Evolutionary conservation across 1,140 invertebrate genomes (phyloP).

Genomic region (Anadara kagoshimensis): DNA sequence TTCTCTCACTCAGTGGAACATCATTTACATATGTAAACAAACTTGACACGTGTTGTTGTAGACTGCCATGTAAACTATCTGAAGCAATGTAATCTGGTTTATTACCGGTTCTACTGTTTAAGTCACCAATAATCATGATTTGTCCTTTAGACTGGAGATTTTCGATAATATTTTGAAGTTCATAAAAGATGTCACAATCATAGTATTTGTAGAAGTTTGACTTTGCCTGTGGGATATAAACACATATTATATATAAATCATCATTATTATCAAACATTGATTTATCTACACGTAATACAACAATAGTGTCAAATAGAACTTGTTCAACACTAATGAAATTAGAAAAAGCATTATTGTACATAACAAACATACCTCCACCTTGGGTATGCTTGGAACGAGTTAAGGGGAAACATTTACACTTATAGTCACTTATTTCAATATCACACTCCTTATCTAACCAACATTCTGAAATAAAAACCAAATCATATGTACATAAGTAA

Average conservation of each 20-base stretch:
- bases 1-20: neutral
- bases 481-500: conserved; percentile 15
- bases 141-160: neutral
- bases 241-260: conserved; percentile 1
- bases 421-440: conserved; percentile 12
- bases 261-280: too few species aligned
- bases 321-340: too few species aligned
- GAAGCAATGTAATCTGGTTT: neutral
- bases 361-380: conserved; percentile 11
- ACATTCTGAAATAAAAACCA: conserved; percentile 15
- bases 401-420: conserved; percentile 4
- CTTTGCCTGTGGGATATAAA: conserved; percentile 2
- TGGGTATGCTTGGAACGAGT: conserved; percentile 5
- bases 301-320: too few species aligned
- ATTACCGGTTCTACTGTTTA: conserved; percentile 9
- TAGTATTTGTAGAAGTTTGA: conserved; percentile 20
- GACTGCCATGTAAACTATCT: neutral
- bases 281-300: too few species aligned
- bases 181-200: conserved; percentile 27
- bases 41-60: neutral
- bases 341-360: neutral
- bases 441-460: conserved; percentile 19
- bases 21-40: conserved; percentile 1
- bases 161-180: conserved; percentile 12
- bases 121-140: conserved; percentile 15